Evolutionary conservation across 2,113 vertebrate genomes (phyloP), one percentile per base, ranked within the genome.

Genomic region (Pheucticus melanocephalus): DNA sequence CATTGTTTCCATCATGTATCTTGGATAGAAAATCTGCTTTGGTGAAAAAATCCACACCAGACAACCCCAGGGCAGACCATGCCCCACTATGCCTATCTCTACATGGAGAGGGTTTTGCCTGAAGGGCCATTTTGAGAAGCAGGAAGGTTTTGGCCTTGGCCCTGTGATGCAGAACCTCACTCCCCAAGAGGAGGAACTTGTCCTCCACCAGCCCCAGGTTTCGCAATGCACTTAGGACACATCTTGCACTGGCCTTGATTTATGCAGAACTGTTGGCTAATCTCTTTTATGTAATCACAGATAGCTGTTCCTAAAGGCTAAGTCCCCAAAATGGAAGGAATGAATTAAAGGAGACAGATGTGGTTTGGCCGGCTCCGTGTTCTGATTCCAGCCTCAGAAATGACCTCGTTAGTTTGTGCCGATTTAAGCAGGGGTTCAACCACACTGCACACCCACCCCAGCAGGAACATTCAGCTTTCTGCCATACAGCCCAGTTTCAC

Each of bases 211-310:
- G 87, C 73, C 80, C 69, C 4, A 15, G 27, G 48, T 98, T 98
- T 97, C 44, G 65, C 94, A 98, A 97, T 27, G 8, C 57, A 42
- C 5, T 42, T 82, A 97, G 97, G 97, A 98, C 97, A 95, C 96
- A 95, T 97, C 97, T 97, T 97, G 94, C 50, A 23, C 69, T 91
- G 92, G 95, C 93, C 95, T 96, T 98, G 94, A 85, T 89, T 97
- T 97, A 96, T 96, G 93, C 92, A 65, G 21, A 79, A 93, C 90
- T 84, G 93, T 98, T 97, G 97, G 96, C 94, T 96, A 98, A 98
- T 97, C 94, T 92, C 86, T 90, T 94, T 94, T 97, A 97, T 96
- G 93, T 95, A 97, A 97, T 98, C 97, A 93, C 94, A 14, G 37
- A 96, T 94, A 95, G 90, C 93, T 94, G 92, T 37, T 95, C 95